Base-by-base conservation (phyloP, 2,888 invertebrate species). In the Eudasyphora cyanicolor region DNA sequence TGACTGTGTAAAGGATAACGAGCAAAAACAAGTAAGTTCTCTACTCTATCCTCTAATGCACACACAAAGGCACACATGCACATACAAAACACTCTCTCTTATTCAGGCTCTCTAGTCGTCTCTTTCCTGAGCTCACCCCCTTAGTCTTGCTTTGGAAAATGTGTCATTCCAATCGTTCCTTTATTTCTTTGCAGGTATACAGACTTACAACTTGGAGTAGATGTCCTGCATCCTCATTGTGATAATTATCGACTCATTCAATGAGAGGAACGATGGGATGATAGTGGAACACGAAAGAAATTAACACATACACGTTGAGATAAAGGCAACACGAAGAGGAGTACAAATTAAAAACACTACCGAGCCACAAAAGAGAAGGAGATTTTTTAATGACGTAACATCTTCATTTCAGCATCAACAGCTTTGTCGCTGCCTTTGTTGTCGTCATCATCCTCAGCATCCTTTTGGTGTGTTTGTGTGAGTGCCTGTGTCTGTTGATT, bases 271-370 rank as follows among this genome's bases (percentile, higher is more conserved):
- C 78, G 32, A 60, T 75, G 75, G 73, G 21, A 84, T n/a, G n/a
- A n/a, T 75, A 71, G n/a, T 76, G 84, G 71, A 84, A 84, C 81
- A 49, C 32, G 51, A 74, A 79, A 80, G 76, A 81, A 84, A 84
- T 84, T 81, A 81, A 84, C 81, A 81, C 81, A 84, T 74, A 79
- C 60, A 29, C 29, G 4, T 29, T n/a, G 35, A 24, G n/a, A 69
- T 78, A 81, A 81, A 73, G 67, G 42, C 78, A 51, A 81, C 38
- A 69, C n/a, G n/a, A n/a, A n/a, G n/a, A 79, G 84, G 81, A 81
- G 84, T 76, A 84, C 24, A 84, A 84, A 84, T 81, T 84, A 84
- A 84, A 84, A 84, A 78, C 78, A 84, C 84, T 84, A 81, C 84
- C 35, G 35, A 76, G 49, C 35, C n/a, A 32, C 49, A 54, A n/a